Conservation (phyloP, 2,113 vertebrate genomes). For the Mus spicilegus region DNA sequence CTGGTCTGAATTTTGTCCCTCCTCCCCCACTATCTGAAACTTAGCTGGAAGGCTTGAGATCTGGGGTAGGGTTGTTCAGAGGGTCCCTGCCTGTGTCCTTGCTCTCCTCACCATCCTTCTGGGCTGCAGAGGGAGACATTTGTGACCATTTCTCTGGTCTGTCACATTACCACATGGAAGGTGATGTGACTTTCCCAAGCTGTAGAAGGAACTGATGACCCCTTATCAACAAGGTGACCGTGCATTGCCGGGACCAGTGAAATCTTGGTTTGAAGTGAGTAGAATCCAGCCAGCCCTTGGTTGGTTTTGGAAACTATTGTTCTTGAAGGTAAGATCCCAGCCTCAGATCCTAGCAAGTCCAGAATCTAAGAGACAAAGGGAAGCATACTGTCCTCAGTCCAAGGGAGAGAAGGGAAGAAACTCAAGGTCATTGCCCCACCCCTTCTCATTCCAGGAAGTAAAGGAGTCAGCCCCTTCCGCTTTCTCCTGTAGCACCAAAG, state of each 20-base stretch:
- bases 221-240: neutral
- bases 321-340: neutral
- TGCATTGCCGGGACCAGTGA: neutral
- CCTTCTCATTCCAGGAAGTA: neutral
- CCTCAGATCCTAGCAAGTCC: neutral
- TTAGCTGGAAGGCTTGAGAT: neutral
- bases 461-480: neutral
- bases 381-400: neutral
- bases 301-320: neutral
- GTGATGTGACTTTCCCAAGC: neutral
- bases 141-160: neutral
- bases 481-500: neutral
- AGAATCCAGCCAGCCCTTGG: neutral
- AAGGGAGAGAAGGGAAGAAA: neutral
- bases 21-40: neutral
- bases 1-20: neutral
- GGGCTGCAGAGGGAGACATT: fast-evolving
- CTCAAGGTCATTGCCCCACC: neutral
- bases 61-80: neutral
- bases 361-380: neutral
- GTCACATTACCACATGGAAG: fast-evolving
- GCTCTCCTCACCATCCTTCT: neutral
- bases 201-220: neutral
- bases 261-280: neutral
- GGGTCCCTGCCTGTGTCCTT: neutral